These are phyloP conservation scores for Sweltsa coloradensis DNA, from an alignment of 1,140 invertebrate species.

Conservation along the genomic window DNA sequence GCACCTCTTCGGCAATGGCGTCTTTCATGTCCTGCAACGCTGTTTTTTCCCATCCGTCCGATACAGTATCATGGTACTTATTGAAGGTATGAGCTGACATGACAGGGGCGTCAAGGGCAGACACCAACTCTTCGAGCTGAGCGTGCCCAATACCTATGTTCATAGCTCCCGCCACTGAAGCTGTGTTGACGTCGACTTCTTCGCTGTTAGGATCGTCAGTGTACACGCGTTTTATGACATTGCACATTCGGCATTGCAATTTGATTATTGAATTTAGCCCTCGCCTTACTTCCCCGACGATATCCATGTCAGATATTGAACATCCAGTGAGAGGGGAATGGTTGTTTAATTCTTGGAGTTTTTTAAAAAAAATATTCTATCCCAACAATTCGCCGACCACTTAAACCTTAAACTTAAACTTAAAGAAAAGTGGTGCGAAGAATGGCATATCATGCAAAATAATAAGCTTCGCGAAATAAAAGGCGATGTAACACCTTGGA, in stretches of 20 bases:
- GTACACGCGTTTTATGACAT: background rate
- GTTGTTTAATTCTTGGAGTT: constrained; percentile 1
- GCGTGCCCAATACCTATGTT: constrained; percentile 1
- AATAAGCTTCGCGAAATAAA: no score
- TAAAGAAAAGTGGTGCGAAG: no score
- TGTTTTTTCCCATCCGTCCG: constrained; percentile 10
- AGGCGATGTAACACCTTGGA: no score
- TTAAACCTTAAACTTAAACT: no score
- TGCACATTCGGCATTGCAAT: constrained; percentile 7
- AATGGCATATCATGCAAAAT: no score
- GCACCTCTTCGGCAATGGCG: constrained; percentile 16
- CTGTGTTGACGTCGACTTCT: constrained; percentile 5
- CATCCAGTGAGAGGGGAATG: constrained; percentile 4
- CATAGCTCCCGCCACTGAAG: constrained; percentile 4
- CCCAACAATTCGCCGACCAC: no score
- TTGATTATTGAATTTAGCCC: background rate
- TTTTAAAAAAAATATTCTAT: constrained; percentile 10
- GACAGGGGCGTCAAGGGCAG: background rate
- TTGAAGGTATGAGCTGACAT: no score
- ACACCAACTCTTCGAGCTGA: constrained; percentile 1
- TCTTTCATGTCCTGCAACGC: constrained; percentile 13
- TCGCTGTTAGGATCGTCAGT: background rate
- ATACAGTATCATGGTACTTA: no score
- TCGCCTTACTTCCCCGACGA: background rate
- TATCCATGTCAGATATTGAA: background rate